Evolutionary conservation across 2,113 vertebrate genomes (phyloP).

Genomic region (Xiphias gladius): DNA sequence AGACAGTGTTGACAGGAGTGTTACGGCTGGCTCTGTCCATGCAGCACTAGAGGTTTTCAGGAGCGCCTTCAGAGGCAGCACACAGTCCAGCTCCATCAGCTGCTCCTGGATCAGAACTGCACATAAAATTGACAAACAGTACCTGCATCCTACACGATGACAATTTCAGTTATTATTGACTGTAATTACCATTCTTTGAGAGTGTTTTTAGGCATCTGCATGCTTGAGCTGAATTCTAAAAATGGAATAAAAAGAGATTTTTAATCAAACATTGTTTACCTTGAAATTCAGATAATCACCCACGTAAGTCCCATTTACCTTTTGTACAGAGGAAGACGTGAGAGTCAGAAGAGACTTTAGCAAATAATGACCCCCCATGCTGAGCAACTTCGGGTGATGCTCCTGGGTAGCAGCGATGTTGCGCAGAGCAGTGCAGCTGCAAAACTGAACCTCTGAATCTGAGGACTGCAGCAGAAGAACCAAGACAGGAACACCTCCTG

Average conservation of each 20-base stretch:
- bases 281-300: background rate
- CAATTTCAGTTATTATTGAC: background rate
- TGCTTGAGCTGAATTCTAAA: conserved; percentile 87
- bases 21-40: conserved; percentile 74
- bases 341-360: conserved; percentile 83
- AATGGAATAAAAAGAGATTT: background rate
- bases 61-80: conserved; percentile 78
- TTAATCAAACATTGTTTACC: background rate
- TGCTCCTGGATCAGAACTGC: conserved; percentile 80
- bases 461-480: conserved; percentile 85
- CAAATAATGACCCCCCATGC: conserved; percentile 76
- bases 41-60: conserved; percentile 69
- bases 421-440: conserved; percentile 87
- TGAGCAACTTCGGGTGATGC: conserved; percentile 81
- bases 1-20: conserved; percentile 83
- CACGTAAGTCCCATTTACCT: conserved; percentile 72
- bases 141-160: background rate
- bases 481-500: conserved; percentile 85
- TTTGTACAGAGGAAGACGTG: conserved; percentile 84
- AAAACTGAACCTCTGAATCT: conserved; percentile 87
- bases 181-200: conserved; percentile 82
- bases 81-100: conserved; percentile 79
- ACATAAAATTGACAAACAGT: conserved; percentile 12
- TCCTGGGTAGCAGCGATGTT: conserved; percentile 80
- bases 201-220: conserved; percentile 87